Base-by-base conservation (phyloP, 2,888 invertebrate species). In the Lepidocyrtoides sp. region DNA sequence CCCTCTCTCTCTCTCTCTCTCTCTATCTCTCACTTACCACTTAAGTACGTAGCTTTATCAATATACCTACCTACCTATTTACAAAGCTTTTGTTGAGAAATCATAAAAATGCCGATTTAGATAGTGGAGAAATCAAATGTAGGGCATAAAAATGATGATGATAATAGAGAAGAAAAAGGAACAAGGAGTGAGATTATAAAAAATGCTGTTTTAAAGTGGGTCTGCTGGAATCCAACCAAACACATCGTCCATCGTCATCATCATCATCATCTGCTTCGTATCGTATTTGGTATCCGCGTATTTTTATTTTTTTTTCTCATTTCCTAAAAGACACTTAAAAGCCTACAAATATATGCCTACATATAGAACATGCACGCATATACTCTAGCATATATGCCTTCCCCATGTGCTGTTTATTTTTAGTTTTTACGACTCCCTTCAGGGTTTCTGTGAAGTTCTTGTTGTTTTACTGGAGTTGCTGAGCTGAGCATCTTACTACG, bases 361-460 rank as follows among this genome's bases (percentile, higher is more conserved):
- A 14, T 8, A 57, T 20, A 20, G 14, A 5, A 20, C 57, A 20
- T 29, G n/a, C 29, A 63, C 14, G 10, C 23, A 26, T 51, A 51
- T 36, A 36, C 36, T 77, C 75, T 44, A 5, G 14, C 29, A 77
- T n/a, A 48, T 66, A 66, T 66, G 26, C 75, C 41, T 66, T 36
- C 81, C n/a, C 44, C 48, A 29, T 17, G 51, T 85, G 69, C 54
- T 85, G 85, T 85, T 86, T 91, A 81, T 86, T 85, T 91, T 90
- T 85, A 90, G 84, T 90, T 85, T 90, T 91, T 91, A 91, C 86
- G 85, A 91, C 91, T 91, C 85, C 91, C 91, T 91, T 86, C 75
- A 86, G 91, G 90, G 66, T 66, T 83, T 63, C 66, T 32, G 57
- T 60, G 57, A 81, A 60, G 60, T 57, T 60, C 41, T 81, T 81